phyloP scores from a whole-genome alignment of 2,888 invertebrate species.

The Oxyscelio sp. region DNA sequence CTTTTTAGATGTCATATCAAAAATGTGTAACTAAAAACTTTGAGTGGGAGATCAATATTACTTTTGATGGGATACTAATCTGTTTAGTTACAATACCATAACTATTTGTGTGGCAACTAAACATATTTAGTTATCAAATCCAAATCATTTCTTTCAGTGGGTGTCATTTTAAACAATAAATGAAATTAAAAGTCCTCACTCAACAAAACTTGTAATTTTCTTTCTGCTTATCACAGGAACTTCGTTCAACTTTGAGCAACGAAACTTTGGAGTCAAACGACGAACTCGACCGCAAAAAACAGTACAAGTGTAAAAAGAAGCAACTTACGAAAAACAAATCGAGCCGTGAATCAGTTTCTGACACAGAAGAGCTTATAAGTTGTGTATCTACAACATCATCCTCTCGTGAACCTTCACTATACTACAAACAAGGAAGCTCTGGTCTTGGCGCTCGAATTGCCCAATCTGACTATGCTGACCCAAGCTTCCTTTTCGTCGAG shows the following conservation, averaged over 20 bases:
- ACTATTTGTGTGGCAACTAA: too few species aligned
- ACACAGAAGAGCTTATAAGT: conserved; percentile 83
- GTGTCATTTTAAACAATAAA: too few species aligned
- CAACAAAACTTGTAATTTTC: too few species aligned
- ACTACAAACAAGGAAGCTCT: conserved; percentile 94
- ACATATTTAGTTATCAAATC: too few species aligned
- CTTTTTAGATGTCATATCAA: too few species aligned
- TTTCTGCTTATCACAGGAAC: conserved; percentile 78
- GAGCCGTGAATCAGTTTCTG: conserved; percentile 83
- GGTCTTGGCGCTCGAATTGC: conserved; percentile 96
- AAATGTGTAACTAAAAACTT: too few species aligned
- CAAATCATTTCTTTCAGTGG: too few species aligned
- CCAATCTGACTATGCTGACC: conserved; percentile 95
- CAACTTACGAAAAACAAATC: conserved; percentile 84
- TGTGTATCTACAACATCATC: conserved; percentile 53
- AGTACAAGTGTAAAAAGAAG: conserved; percentile 81
- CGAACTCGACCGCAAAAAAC: conserved; percentile 81
- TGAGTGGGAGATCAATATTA: too few species aligned
- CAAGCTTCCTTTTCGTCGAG: conserved; percentile 91
- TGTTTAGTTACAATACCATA: too few species aligned
- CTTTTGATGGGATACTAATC: too few species aligned
- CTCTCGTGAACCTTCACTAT: conserved; percentile 79
- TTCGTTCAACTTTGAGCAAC: conserved; percentile 87
- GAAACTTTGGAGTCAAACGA: conserved; percentile 87
- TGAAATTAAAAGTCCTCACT: too few species aligned